Base-by-base conservation (phyloP, 2,113 vertebrate species). In the Vidua macroura region DNA sequence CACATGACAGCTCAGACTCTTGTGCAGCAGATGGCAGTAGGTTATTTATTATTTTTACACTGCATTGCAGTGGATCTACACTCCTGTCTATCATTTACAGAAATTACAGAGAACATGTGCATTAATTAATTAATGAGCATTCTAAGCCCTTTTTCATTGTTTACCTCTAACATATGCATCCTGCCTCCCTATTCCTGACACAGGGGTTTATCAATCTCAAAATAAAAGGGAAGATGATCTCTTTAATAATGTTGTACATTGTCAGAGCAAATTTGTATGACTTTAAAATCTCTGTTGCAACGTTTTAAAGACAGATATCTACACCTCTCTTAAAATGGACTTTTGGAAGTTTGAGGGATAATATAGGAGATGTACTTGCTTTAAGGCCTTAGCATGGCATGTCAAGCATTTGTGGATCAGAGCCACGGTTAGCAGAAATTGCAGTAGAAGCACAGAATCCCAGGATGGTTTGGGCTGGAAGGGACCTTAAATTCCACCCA, bases 211-310 rank as follows among this genome's bases (percentile, higher is more conserved):
- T 73, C 46, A 44, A 0, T 16, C 15, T 51, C 28, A 64, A 80
- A 18, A 24, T 4, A 23, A 2, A 41, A 30, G 15, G 11, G 11
- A 83, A 72, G 5, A 8, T 35, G 48, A 52, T 64, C 15, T 86
- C 30, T 46, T 3, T 74, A 14, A 41, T 21, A 52, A 17, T 0
- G 0, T 3, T 68, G 2, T 52, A 10, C 0, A 0, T 13, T 52
- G 14, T 6, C 37, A 56, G 28, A 68, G 14, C 1, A 23, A 48
- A 44, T 75, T 24, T n/a, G 10, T 12, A 10, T 7, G 3, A 6
- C 20, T 68, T 88, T 63, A n/a, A 30, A 58, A 59, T 41, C 14
- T 90, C 11, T 37, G 11, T 49, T 37, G 20, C 12, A 68, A 17
- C 4, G 6, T 44, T 81, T 81, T 35, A 31, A 52, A 25, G 12